Base-by-base conservation (phyloP, 2,888 invertebrate species). In the Thera britannica region DNA sequence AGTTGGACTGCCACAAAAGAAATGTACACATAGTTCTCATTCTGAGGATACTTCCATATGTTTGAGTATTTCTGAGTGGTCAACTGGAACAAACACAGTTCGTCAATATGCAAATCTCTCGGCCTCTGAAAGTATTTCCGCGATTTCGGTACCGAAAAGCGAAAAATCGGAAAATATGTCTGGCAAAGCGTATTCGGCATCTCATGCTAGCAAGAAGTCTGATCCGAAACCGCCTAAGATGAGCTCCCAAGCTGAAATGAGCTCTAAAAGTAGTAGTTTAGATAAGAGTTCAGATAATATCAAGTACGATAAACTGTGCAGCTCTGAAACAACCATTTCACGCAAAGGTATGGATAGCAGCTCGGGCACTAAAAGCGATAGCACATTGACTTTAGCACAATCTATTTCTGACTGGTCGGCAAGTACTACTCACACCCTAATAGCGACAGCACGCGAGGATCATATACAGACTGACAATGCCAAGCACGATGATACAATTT, bases 1-100 rank as follows among this genome's bases (percentile, higher is more conserved):
- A 84, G 96, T 96, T 80, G 97, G 96, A 1, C 84, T 97, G 34
- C 97, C 97, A 77, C 97, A 96, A 70, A 96, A 97, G 79, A 97
- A 97, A 83, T 97, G 97, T 80, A 97, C 97, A 0, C 97, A 97
- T 75, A 96, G 97, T 78, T 96, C 97, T 0, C 97, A 97, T 87
- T 97, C 97, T 5, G 97, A 97, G 87, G 97, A 97, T 79, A 97
- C 97, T 0, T 97, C 97, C 0, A 96, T 97, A 83, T 97, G 97
- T 23, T 90, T 97, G 44, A 97, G 97, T 80, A 96, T 97, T 79
- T 97, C 97, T 2, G 97, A 98, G 81, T 97, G 97, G 97, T 97
- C 97, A 0, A 97, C 97, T 49, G 97, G 97, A 62, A 97, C 97
- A 0, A 97, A 97, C 75, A 97, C 97, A 0, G 97, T 97, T 0